These are phyloP conservation scores for Lampris incognitus DNA, from an alignment of 2,113 vertebrate genomes.

Conservation along the genomic window DNA sequence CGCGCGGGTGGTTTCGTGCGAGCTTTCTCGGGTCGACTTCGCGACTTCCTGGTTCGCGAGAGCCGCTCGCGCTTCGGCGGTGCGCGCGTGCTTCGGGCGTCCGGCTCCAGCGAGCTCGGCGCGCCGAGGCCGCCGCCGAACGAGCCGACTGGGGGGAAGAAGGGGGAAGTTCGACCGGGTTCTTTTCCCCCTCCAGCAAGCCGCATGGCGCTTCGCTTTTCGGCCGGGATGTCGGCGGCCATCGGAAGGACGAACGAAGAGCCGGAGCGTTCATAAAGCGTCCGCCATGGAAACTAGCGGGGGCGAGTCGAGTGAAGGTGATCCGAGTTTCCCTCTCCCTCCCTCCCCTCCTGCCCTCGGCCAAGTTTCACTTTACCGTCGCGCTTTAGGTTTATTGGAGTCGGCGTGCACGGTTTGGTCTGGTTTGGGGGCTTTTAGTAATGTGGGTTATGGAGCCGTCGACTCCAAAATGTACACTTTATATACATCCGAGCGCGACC, in stretches of 20 bases:
- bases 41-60: conserved; percentile 75
- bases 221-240: conserved; percentile 18
- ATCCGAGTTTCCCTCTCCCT: neutral
- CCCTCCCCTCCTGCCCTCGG: neutral
- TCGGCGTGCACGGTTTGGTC: too few relatives aligned
- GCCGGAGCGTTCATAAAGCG: conserved; percentile 46
- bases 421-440: too few relatives aligned
- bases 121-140: too few relatives aligned
- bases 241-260: conserved; percentile 20
- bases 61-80: too few relatives aligned
- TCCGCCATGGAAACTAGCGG: conserved; percentile 74
- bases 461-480: too few relatives aligned
- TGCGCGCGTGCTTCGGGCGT: too few relatives aligned
- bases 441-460: too few relatives aligned
- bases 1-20: neutral
- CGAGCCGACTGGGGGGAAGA: too few relatives aligned
- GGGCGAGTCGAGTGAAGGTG: conserved; percentile 63
- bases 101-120: too few relatives aligned
- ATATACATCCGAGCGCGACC: too few relatives aligned
- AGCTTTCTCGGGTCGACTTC: conserved; percentile 14
- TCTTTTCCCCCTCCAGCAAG: neutral
- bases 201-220: neutral
- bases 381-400: too few relatives aligned
- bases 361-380: conserved; percentile 38
- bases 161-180: neutral